Evolutionary conservation across 2,113 vertebrate species (phyloP).

Genomic region (Megaleporinus macrocephalus): DNA sequence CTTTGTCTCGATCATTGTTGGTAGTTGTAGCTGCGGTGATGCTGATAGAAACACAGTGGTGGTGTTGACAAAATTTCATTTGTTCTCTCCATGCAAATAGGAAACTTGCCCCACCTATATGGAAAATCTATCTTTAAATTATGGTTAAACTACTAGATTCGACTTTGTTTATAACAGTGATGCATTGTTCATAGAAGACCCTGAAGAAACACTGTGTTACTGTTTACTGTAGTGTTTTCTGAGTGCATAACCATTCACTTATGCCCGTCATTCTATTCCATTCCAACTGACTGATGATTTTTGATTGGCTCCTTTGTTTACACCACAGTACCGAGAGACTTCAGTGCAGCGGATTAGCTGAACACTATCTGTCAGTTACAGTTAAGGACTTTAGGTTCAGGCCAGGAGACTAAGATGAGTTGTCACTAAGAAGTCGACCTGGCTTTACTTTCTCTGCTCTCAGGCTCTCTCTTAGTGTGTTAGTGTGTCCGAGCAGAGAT

Average conservation of each 20-base stretch:
- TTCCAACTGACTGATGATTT: not conserved
- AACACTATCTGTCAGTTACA: constrained; percentile 28
- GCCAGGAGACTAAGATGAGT: constrained; percentile 36
- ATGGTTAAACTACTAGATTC: not conserved
- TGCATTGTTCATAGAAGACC: not conserved
- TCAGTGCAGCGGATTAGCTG: constrained; percentile 4
- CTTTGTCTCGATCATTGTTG: not conserved
- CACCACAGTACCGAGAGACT: not conserved
- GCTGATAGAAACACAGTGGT: constrained; percentile 8
- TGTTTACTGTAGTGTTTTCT: not conserved
- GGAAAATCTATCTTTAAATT: too few relatives aligned
- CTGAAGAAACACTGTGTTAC: not conserved
- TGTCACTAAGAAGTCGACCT: constrained; percentile 15
- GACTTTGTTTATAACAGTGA: not conserved
- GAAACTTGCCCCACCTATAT: not conserved
- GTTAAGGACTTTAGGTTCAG: constrained; percentile 30
- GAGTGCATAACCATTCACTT: not conserved
- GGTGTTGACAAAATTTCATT: constrained; percentile 27
- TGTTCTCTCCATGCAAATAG: not conserved
- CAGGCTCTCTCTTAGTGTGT: constrained; percentile 5
- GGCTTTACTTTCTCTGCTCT: constrained; percentile 14
- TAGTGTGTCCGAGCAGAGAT: not conserved
- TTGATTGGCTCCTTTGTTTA: not conserved
- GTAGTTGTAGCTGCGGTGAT: not conserved
- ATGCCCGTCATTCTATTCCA: not conserved